These are phyloP conservation scores for Osmerus mordax DNA, from an alignment of 2,113 vertebrate species.

Conservation along the genomic window DNA sequence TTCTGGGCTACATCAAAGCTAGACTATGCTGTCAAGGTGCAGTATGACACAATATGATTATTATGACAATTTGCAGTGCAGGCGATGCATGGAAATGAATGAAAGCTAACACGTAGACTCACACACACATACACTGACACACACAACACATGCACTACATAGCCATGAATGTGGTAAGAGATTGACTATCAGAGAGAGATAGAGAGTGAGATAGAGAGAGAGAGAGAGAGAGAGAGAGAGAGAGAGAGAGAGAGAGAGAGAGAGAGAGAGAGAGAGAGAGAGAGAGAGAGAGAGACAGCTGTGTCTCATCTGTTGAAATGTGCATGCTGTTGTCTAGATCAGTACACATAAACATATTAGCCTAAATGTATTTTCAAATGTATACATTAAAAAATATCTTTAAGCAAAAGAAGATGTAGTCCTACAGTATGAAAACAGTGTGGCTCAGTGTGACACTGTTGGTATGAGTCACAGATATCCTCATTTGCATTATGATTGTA, in stretches of 20 bases:
- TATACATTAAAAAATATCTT: not conserved
- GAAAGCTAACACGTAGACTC: too few relatives aligned
- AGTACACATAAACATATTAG: not conserved
- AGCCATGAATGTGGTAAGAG: too few relatives aligned
- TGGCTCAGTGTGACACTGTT: not conserved
- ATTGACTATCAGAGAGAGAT: not conserved
- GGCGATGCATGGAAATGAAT: too few relatives aligned
- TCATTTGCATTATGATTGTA: conserved; percentile 37
- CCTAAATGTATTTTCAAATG: too few relatives aligned
- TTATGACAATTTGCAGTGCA: too few relatives aligned
- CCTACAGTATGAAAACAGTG: conserved; percentile 20
- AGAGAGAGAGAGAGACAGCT: conserved; percentile 4
- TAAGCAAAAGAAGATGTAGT: conserved; percentile 15
- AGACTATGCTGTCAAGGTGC: too few relatives aligned
- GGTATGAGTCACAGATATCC: conserved; percentile 8
- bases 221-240: conserved; percentile 22
- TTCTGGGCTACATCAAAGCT: too few relatives aligned
- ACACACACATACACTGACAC: too few relatives aligned
- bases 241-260: conserved; percentile 7
- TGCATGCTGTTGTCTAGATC: not conserved
- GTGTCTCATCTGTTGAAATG: conserved; percentile 17
- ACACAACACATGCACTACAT: too few relatives aligned
- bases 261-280: conserved; percentile 1
- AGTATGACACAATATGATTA: too few relatives aligned
- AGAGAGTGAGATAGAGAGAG: conserved; percentile 19